Evolutionary conservation across 2,113 vertebrate species (phyloP), one percentile per base, ranked within the genome.

Genomic region (Eira barbara): DNA sequence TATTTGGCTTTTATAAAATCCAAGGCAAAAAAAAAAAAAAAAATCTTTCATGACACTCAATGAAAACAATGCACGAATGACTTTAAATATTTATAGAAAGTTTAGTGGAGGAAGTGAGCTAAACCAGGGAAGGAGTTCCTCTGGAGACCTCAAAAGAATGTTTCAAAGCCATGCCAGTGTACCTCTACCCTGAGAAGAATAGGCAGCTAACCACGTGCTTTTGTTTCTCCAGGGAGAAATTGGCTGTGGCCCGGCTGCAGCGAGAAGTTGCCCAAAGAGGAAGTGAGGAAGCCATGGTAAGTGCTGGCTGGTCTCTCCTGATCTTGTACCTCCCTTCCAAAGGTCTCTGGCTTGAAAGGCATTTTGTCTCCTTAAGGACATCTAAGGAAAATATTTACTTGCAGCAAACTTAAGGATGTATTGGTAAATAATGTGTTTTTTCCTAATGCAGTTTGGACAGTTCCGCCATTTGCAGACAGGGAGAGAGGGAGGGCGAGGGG

Each of bases 271-370:
- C 99, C 82, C 99, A 99, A 94, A 99, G 98, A 98, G 98, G 99
- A 98, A 99, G 99, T n/a, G 99, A 99, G 98, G 99, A 98, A 99
- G 99, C 99, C 98, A 99, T 99, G 99, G 99, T 99, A 99, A 99
- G 99, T 98, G 45, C 97, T 47, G 14, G 63, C 78, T 81, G 0
- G 13, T 71, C 0, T 0, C 39, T 65, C 47, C n/a, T 11, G 73
- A 31, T 87, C 78, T 59, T 18, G 2, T 61, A 31, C 0, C 95
- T 79, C 45, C 39, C 34, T 79, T 89, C 23, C 45, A 13, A 14
- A 57, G 74, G 4, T 27, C 86, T 92, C 73, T 81, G 80, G 36
- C 63, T 52, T 17, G 10, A 27, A 82, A 91, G 71, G 9, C 0
- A 0, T 59, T 95, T 89, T 73, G 36, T 52, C 57, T 94, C 80